phyloP scores from a whole-genome alignment of 2,113 vertebrate genomes.

The Cololabis saira region DNA sequence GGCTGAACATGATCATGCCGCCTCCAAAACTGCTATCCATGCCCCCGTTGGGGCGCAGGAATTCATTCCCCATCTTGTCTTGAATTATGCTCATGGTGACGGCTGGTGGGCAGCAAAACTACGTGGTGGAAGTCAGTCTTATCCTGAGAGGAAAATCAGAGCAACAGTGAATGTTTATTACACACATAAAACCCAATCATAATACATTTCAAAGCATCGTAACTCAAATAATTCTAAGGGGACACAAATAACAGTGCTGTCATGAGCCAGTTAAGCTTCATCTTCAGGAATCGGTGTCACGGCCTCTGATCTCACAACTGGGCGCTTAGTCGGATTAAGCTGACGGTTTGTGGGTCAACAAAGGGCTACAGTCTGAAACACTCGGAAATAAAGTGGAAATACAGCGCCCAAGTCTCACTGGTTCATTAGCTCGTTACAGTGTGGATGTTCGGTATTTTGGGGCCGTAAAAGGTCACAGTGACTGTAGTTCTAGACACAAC shows the following conservation, averaged over 20 bases:
- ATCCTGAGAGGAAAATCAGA: conserved; percentile 61
- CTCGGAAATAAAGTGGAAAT: conserved; percentile 24
- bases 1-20: conserved; percentile 97
- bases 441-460: conserved; percentile 11
- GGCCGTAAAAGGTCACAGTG: conserved; percentile 31
- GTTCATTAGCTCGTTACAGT: conserved; percentile 13
- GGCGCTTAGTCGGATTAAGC: conserved; percentile 73
- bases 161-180: background rate
- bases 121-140: conserved; percentile 65
- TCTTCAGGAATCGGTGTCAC: conserved; percentile 58
- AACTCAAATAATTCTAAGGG: background rate
- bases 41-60: conserved; percentile 85
- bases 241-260: conserved; percentile 20
- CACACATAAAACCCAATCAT: background rate
- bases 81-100: conserved; percentile 85
- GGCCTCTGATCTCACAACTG: conserved; percentile 69
- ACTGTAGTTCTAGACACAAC: conserved; percentile 43
- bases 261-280: conserved; percentile 32
- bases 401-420: background rate
- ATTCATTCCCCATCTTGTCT: conserved; percentile 92
- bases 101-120: conserved; percentile 57
- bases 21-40: conserved; percentile 92
- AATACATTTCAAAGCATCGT: background rate
- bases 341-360: conserved; percentile 67
- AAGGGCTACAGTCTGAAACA: conserved; percentile 45